A percentile compares a stretch with the other conserved stretches of the same genome.
These are phyloP conservation scores for Periparus ater DNA, from an alignment of 2,797 vertebrate species.

Conservation along the genomic window DNA sequence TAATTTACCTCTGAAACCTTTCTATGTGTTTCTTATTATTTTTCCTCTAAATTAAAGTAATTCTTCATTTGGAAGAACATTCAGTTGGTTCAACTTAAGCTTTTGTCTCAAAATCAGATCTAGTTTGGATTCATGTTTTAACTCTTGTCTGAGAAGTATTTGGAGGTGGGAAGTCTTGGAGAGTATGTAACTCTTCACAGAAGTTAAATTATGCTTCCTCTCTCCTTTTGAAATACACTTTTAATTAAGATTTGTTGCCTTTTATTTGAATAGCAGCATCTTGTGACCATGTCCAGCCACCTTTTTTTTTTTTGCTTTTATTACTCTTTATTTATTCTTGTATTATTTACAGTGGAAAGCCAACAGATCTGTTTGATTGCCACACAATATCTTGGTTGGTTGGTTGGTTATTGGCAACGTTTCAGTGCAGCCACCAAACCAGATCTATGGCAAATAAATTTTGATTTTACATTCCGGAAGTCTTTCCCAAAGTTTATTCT, in stretches of 20 bases:
- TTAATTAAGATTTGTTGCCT: neutral
- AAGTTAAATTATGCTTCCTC: neutral
- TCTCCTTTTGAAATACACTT: neutral
- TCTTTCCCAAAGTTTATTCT: neutral
- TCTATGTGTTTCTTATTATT: neutral
- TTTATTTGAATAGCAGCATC: neutral
- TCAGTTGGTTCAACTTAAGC: neutral
- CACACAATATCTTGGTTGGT: neutral
- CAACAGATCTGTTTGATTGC: neutral
- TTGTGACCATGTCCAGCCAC: neutral
- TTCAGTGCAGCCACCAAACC: neutral
- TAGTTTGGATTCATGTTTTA: neutral
- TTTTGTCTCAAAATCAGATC: neutral
- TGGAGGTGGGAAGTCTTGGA: neutral
- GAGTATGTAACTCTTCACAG: neutral
- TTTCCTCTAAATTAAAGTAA: neutral
- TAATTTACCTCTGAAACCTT: neutral
- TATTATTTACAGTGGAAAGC: neutral
- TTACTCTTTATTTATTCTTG: neutral
- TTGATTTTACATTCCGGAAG: neutral
- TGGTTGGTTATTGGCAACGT: neutral
- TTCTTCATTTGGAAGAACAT: neutral
- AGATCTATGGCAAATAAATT: neutral
- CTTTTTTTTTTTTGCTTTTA: neutral
- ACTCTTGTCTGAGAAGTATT: neutral